Percentiles rank a stretch among this genome's conserved stretches.
phyloP scores from a whole-genome alignment of 2,797 vertebrate genomes.

The Ispidina picta region DNA sequence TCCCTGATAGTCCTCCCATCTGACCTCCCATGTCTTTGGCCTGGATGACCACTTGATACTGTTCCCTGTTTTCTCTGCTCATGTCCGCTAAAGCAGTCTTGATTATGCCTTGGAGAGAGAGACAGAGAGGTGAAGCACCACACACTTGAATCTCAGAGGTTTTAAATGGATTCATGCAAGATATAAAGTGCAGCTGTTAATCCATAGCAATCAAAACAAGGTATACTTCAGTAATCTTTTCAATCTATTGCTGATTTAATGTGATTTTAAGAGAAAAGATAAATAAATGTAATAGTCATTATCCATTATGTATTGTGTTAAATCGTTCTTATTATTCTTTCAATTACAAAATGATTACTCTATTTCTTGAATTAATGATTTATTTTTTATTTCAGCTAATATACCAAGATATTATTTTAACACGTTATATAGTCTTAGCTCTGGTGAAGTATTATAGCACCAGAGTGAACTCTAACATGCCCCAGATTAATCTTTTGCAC shows the following conservation, averaged over 20 bases:
- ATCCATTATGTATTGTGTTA: neutral
- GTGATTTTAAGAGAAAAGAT: neutral
- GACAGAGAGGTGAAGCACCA: neutral
- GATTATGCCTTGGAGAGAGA: constrained; percentile 84
- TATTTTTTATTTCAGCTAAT: neutral
- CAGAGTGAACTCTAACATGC: neutral
- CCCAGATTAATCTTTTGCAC: neutral
- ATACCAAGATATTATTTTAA: neutral
- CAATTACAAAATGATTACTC: neutral
- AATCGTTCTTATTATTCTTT: constrained; percentile 11
- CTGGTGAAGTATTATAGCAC: neutral
- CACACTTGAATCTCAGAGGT: neutral
- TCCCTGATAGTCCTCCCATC: constrained; percentile 95
- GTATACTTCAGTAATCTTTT: neutral
- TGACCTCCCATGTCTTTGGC: constrained; percentile 99
- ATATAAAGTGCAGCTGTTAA: neutral
- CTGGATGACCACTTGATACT: constrained; percentile 97
- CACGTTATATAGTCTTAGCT: neutral
- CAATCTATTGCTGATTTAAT: neutral
- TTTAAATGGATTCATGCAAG: neutral
- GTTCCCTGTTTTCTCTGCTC: constrained; percentile 94
- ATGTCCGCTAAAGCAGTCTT: constrained; percentile 95
- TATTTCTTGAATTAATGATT: neutral
- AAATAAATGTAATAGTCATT: neutral
- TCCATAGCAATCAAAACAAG: neutral